phyloP scores from a whole-genome alignment of 2,797 vertebrate species.

The Rhinogobio ventralis region DNA sequence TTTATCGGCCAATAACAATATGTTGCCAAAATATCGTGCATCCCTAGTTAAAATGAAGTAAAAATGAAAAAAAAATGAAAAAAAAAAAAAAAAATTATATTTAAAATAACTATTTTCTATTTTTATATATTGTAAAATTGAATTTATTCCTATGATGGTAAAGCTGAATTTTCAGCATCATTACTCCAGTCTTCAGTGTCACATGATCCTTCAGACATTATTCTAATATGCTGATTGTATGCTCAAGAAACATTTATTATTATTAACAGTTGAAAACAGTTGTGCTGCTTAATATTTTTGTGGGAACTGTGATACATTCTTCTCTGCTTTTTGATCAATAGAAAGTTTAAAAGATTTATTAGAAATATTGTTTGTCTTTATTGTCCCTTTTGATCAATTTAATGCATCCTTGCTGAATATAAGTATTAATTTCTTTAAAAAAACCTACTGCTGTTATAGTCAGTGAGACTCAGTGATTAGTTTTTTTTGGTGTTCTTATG shows the following conservation, averaged over 20 bases:
- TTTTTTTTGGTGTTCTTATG: not conserved
- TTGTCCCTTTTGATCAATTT: not conserved
- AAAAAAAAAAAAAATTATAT: too few relatives aligned
- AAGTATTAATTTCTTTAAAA: not conserved
- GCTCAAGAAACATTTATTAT: not conserved
- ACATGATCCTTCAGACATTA: not conserved
- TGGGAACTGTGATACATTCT: not conserved
- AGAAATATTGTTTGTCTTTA: not conserved
- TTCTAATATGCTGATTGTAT: not conserved
- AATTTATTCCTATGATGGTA: not conserved
- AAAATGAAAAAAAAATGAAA: too few relatives aligned
- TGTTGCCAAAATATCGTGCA: too few relatives aligned
- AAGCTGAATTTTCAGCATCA: not conserved
- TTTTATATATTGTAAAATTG: not conserved
- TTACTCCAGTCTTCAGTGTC: too few relatives aligned
- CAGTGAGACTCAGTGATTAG: not conserved
- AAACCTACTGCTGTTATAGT: not conserved
- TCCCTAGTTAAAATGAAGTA: too few relatives aligned
- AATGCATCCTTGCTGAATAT: not conserved
- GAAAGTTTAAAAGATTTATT: not conserved
- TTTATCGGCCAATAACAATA: too few relatives aligned
- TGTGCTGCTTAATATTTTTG: not conserved
- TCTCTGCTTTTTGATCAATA: not conserved
- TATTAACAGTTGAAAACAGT: not conserved
- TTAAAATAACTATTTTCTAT: not conserved